Evolutionary conservation across 1,140 invertebrate species (phyloP).

Genomic region (Atta cephalotes): DNA sequence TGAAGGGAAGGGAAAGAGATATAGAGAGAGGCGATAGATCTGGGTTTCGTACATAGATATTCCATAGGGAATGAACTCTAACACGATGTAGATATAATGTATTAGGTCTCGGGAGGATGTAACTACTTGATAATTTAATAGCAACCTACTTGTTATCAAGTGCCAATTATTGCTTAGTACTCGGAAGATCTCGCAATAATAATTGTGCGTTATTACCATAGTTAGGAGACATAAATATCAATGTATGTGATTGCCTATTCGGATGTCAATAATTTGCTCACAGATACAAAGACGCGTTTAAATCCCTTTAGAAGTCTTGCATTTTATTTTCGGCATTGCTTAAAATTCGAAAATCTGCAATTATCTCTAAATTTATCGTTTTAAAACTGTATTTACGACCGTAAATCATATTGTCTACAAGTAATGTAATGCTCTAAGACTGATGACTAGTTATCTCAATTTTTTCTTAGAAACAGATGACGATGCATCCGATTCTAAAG

Average conservation of each 20-base stretch:
- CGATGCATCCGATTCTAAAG: not conserved
- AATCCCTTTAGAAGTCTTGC: not conserved
- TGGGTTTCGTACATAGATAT: not conserved
- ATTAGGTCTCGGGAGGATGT: not conserved
- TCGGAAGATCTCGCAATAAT: slow-evolving; percentile 39
- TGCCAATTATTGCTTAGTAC: slow-evolving; percentile 15
- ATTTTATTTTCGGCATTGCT: not conserved
- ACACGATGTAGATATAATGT: slow-evolving; percentile 8
- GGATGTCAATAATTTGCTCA: not conserved
- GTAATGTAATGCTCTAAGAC: not conserved
- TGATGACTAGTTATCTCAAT: slow-evolving; percentile 4
- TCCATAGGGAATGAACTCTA: not conserved
- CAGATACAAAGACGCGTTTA: not conserved
- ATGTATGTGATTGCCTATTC: slow-evolving; percentile 14
- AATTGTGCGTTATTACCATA: slow-evolving; percentile 22
- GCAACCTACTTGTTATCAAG: slow-evolving; percentile 37
- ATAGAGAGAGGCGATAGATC: not conserved
- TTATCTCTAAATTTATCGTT: not conserved
- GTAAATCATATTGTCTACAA: no score
- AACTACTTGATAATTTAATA: slow-evolving; percentile 35
- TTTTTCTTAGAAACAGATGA: not conserved
- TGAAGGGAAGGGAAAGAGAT: not conserved
- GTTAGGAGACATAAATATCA: not conserved
- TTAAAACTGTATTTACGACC: not conserved
- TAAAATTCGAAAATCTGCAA: not conserved